Evolutionary conservation across 1,140 invertebrate species (phyloP), one percentile per base, ranked within the genome.

Genomic region (Apis laboriosa): DNA sequence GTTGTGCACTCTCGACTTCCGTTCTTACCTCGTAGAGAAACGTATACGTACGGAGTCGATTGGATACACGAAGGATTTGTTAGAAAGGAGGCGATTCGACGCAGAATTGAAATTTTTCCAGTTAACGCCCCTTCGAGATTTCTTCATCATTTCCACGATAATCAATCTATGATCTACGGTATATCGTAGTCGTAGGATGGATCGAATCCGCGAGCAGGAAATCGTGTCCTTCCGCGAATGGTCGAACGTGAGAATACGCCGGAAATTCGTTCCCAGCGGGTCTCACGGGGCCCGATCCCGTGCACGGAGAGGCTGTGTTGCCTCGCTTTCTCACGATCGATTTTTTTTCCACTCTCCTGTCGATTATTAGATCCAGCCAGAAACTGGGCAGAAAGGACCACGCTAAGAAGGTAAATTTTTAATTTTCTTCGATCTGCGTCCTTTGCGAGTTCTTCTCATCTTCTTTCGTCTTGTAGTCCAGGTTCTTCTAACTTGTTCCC

Each of bases 201-300:
- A 84, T 84, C 74, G 55, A 75, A 85, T 84, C 72, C 76, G 17
- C 84, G 60, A 19, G 34, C 67, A 73, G 75, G 64, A 83, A 83
- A 83, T 78, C 72, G 63, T 63, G 66, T 78, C 74, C 74, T 81
- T 86, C 56, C 53, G 63, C 71, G 80, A 80, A 81, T 24, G 56
- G 55, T 53, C 55, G 66, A 86, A 86, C 80, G 84, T 86, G 85
- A 86, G 85, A 86, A 86, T 86, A 86, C 49, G 74, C 79, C 80
- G 84, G 84, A 86, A 86, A 78, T 86, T 24, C 82, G 77, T 86
- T 86, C 84, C 75, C 84, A 86, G 60, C 58, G 64, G 64, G 77
- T 86, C 78, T 83, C 51, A 63, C 21, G 61, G 28, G 34, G 34
- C 66, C 83, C 63, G 68, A 86, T 86, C 73, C 78, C n/a, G 24